These are phyloP conservation scores for Passer domesticus DNA, from an alignment of 2,113 vertebrate genomes.

Conservation along the genomic window DNA sequence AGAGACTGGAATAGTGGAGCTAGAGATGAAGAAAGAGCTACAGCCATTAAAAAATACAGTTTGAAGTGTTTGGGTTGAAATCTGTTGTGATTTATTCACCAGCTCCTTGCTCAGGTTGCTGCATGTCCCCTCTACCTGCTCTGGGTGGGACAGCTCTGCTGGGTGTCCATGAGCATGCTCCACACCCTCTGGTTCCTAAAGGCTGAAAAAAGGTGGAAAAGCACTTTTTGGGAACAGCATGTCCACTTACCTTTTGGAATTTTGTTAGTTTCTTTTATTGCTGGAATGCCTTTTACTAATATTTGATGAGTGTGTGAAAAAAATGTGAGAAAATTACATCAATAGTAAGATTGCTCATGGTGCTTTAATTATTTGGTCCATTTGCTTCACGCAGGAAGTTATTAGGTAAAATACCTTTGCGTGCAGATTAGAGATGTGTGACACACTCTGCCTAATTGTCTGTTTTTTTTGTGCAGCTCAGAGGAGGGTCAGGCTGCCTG, in stretches of 20 bases:
- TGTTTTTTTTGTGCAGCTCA: background rate
- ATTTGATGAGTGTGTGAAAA: background rate
- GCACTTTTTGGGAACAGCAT: background rate
- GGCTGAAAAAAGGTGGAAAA: background rate
- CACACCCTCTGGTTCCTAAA: background rate
- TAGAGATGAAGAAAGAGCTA: background rate
- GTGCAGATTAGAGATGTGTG: background rate
- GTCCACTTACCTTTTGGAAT: background rate
- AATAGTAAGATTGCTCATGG: background rate
- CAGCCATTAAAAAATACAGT: background rate
- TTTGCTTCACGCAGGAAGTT: background rate
- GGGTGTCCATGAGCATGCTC: background rate
- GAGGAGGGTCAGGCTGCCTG: background rate
- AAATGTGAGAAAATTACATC: background rate
- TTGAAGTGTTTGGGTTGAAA: background rate
- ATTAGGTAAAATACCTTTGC: background rate
- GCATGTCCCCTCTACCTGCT: background rate
- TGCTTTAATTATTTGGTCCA: background rate
- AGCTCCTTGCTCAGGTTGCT: background rate
- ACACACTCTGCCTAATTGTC: background rate
- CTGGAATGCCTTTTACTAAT: background rate
- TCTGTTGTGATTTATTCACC: background rate
- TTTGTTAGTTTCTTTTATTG: accelerated
- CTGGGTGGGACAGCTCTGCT: background rate
- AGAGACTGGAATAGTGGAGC: background rate